Percentiles rank a stretch among this genome's conserved stretches.
Conservation (phyloP, 1,140 invertebrate genomes). For the Kradibia gibbosae region DNA sequence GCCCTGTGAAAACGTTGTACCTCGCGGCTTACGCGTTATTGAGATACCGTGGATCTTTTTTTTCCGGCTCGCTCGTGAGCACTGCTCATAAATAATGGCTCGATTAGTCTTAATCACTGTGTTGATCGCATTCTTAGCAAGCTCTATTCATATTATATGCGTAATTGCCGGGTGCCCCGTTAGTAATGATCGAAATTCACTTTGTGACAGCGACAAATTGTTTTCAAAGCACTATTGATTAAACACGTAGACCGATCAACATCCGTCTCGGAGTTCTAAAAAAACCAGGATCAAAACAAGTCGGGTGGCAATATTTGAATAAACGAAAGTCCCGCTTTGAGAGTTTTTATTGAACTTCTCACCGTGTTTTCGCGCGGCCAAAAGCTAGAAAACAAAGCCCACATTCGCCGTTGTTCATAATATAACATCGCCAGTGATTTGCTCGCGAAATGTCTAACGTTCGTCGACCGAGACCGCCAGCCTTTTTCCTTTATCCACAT, state of each 20-base stretch:
- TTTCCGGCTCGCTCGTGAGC: not conserved
- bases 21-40: not conserved
- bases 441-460: not conserved
- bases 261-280: not conserved
- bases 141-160: not conserved
- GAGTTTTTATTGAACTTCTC: not conserved
- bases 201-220: not conserved
- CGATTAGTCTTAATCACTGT: not conserved
- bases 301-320: not conserved
- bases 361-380: no score
- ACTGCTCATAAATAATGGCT: not conserved
- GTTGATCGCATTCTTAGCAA: not conserved
- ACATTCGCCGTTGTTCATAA: not conserved
- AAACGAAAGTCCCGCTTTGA: not conserved
- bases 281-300: not conserved
- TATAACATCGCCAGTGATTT: not conserved
- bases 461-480: not conserved
- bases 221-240: not conserved
- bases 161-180: not conserved
- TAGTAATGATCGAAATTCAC: not conserved
- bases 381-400: not conserved
- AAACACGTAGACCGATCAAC: not conserved
- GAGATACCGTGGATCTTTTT: not conserved
- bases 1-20: not conserved
- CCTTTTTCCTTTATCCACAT: not conserved